Evolutionary conservation across 1,140 invertebrate genomes (phyloP).

Genomic region (Bombus superbus): DNA sequence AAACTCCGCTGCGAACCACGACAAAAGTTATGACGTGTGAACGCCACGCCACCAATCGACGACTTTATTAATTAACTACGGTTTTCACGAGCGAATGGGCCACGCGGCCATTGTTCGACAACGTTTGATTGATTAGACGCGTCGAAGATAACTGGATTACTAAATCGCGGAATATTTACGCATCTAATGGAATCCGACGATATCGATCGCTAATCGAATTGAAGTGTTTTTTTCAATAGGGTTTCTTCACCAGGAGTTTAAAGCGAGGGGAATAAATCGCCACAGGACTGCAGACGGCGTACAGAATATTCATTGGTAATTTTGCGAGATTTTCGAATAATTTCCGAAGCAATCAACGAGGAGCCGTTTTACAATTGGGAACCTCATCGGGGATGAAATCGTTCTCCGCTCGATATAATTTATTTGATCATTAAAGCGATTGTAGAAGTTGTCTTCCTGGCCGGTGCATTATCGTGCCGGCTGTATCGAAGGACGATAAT

Average conservation of each 20-base stretch:
- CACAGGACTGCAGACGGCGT: not conserved
- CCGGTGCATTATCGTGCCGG: slow-evolving; percentile 13
- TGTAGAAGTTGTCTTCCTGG: slow-evolving; percentile 32
- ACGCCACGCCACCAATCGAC: not conserved
- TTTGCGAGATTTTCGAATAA: not conserved
- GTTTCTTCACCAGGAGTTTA: not conserved
- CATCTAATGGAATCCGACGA: too few species aligned
- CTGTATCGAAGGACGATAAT: slow-evolving; percentile 34
- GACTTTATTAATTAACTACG: slow-evolving; percentile 32
- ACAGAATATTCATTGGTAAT: not conserved
- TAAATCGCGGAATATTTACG: not conserved
- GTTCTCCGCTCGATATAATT: slow-evolving; percentile 19
- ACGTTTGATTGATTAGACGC: not conserved
- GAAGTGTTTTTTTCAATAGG: not conserved
- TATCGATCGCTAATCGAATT: not conserved
- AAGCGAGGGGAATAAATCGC: not conserved
- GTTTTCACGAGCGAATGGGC: too few species aligned
- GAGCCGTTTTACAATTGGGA: not conserved
- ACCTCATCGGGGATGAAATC: not conserved
- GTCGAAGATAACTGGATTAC: not conserved
- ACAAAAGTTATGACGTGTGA: not conserved
- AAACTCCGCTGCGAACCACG: not conserved
- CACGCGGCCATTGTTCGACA: not conserved
- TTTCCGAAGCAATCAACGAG: slow-evolving; percentile 3
- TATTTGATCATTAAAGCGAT: slow-evolving; percentile 25